Conservation (phyloP, 2,113 vertebrate genomes). For the Synchiropus splendidus region DNA sequence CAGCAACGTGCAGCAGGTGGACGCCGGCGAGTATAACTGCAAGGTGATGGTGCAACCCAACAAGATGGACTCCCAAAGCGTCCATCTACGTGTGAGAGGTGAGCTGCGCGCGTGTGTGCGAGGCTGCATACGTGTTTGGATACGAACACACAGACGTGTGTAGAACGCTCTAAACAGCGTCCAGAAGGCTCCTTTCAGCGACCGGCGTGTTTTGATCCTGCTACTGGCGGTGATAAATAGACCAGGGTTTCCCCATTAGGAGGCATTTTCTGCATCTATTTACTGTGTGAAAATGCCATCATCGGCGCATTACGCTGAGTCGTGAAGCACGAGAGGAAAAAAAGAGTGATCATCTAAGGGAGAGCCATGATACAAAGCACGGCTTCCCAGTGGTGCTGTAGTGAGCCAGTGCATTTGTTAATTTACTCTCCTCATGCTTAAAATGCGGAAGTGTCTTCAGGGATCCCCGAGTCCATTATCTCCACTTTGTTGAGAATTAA, state of each 20-base stretch:
- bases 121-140: no score
- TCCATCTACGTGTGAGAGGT: slow-evolving; percentile 93
- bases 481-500: slow-evolving; percentile 77
- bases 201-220: slow-evolving; percentile 18
- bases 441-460: slow-evolving; percentile 60
- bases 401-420: slow-evolving; percentile 62
- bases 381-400: slow-evolving; percentile 51
- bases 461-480: slow-evolving; percentile 73
- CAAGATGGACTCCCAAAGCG: slow-evolving; percentile 91
- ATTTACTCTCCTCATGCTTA: slow-evolving; percentile 68
- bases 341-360: slow-evolving; percentile 21
- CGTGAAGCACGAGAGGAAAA: slow-evolving; percentile 16
- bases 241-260: slow-evolving; percentile 41
- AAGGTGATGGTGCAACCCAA: slow-evolving; percentile 93
- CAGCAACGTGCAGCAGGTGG: slow-evolving; percentile 90
- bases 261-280: slow-evolving; percentile 26
- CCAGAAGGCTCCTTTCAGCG: no score
- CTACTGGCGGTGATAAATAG: slow-evolving; percentile 23
- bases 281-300: slow-evolving; percentile 28
- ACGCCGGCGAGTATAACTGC: slow-evolving; percentile 93
- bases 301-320: slow-evolving; percentile 33
- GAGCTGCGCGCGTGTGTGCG: slow-evolving; percentile 9
- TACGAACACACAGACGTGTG: no score
- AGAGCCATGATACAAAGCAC: slow-evolving; percentile 53
- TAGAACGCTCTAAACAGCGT: no score